These are phyloP conservation scores for Acleris cristana DNA, from an alignment of 2,888 invertebrate species.

Conservation along the genomic window DNA sequence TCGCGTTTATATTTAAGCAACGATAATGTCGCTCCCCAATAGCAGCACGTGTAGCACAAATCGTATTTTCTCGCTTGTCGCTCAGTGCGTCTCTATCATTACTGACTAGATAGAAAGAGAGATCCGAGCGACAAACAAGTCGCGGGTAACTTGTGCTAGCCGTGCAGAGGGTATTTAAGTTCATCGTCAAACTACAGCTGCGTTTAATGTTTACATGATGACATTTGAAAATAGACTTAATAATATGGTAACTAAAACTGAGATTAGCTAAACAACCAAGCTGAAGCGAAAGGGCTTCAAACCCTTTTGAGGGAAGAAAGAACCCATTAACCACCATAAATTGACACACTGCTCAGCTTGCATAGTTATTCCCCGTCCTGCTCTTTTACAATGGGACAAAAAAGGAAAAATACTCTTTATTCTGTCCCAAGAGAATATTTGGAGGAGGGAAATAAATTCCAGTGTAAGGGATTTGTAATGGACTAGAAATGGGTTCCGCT, in stretches of 20 bases:
- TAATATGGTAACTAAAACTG: neutral
- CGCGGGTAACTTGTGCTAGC: too few species aligned
- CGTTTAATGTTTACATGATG: neutral
- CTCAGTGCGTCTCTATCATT: too few species aligned
- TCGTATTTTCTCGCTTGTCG: too few species aligned
- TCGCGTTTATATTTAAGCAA: too few species aligned
- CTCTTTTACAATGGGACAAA: neutral
- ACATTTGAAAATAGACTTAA: neutral
- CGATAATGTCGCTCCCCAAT: too few species aligned
- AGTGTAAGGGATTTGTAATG: slow-evolving; percentile 11
- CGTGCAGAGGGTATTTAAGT: too few species aligned
- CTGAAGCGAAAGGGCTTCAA: neutral
- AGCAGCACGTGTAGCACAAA: too few species aligned
- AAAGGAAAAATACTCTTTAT: neutral
- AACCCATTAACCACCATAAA: neutral
- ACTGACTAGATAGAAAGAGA: too few species aligned
- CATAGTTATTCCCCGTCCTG: neutral
- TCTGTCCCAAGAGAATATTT: neutral
- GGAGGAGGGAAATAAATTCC: slow-evolving; percentile 4
- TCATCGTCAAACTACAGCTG: neutral
- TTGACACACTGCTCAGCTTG: neutral
- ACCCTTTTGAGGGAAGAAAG: neutral
- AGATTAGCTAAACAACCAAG: neutral
- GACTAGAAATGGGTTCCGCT: slow-evolving; percentile 4
- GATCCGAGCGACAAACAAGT: too few species aligned